Conservation (phyloP, 2,888 invertebrate genomes). For the Cerceris ruficornis region DNA sequence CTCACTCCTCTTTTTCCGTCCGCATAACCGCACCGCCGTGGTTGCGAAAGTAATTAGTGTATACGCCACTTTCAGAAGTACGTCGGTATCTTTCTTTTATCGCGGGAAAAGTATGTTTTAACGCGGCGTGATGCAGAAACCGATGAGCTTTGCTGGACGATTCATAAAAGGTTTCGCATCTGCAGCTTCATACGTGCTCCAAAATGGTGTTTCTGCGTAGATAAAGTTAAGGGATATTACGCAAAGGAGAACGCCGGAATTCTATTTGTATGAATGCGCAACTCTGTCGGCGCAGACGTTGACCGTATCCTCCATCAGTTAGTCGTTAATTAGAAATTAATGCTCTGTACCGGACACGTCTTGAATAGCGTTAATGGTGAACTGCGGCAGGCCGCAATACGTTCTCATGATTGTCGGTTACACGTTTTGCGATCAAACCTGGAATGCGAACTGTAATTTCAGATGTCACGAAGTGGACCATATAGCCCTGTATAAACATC, state of each 20-base stretch:
- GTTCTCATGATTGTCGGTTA: constrained; percentile 41
- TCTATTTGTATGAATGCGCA: neutral
- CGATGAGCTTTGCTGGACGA: constrained; percentile 59
- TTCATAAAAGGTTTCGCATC: constrained; percentile 39
- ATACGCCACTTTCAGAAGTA: constrained; percentile 64
- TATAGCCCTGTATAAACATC: neutral
- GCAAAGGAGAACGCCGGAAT: neutral
- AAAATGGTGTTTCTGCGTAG: constrained; percentile 12
- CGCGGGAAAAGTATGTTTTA: constrained; percentile 56
- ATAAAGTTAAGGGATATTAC: neutral
- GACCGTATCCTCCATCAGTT: constrained; percentile 60
- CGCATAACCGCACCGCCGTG: constrained; percentile 27
- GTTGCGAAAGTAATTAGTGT: constrained; percentile 67
- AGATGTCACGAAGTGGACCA: neutral
- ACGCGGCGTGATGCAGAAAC: constrained; percentile 56
- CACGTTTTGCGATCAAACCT: constrained; percentile 38
- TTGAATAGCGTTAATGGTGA: constrained; percentile 74
- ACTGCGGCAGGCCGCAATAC: constrained; percentile 59
- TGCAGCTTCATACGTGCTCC: constrained; percentile 4
- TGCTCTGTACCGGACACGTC: constrained; percentile 62
- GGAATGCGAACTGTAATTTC: constrained; percentile 10
- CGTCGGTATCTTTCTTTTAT: constrained; percentile 58
- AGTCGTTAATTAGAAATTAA: constrained; percentile 78
- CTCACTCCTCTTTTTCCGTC: neutral
- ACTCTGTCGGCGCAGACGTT: neutral